A percentile compares a stretch with the other conserved stretches of the same genome.
Conservation (phyloP, 2,888 invertebrate genomes). For the Amphipoea oculea region DNA sequence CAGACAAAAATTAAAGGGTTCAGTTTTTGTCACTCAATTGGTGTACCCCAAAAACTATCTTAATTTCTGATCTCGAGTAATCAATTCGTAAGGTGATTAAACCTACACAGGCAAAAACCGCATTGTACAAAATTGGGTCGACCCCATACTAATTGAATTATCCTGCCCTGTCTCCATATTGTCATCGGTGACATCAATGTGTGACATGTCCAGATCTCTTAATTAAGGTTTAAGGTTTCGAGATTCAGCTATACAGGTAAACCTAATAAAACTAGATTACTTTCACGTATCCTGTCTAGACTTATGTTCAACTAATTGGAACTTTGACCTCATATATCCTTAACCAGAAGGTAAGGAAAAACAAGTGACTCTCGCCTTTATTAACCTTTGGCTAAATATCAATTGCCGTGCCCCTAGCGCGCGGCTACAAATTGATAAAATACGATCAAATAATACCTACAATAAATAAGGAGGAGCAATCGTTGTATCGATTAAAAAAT, state of each 20-base stretch:
- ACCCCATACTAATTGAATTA: constrained; percentile 60
- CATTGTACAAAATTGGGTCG: constrained; percentile 1
- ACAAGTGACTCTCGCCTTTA: too few species aligned
- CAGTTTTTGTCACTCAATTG: constrained; percentile 12
- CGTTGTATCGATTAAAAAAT: too few species aligned
- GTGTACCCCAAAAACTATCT: constrained; percentile 20
- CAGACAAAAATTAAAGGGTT: background rate
- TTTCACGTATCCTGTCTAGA: background rate
- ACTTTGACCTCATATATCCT: too few species aligned
- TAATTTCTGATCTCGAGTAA: constrained; percentile 6
- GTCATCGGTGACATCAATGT: constrained; percentile 50
- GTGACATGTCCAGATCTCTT: constrained; percentile 21
- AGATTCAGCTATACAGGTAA: constrained; percentile 13
- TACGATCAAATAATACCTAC: too few species aligned
- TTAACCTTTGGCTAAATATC: too few species aligned
- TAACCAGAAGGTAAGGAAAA: too few species aligned
- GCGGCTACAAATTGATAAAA: too few species aligned
- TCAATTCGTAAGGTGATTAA: constrained; percentile 20
- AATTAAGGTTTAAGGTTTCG: constrained; percentile 3
- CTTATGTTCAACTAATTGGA: background rate
- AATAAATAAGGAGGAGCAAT: too few species aligned
- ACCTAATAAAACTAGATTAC: constrained; percentile 17
- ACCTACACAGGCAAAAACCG: constrained; percentile 27
- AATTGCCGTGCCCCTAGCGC: too few species aligned
- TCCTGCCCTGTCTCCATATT: constrained; percentile 44